A percentile compares a stretch with the other conserved stretches of the same genome.
phyloP scores from a whole-genome alignment of 2,888 invertebrate species.

The Acronicta alni region DNA sequence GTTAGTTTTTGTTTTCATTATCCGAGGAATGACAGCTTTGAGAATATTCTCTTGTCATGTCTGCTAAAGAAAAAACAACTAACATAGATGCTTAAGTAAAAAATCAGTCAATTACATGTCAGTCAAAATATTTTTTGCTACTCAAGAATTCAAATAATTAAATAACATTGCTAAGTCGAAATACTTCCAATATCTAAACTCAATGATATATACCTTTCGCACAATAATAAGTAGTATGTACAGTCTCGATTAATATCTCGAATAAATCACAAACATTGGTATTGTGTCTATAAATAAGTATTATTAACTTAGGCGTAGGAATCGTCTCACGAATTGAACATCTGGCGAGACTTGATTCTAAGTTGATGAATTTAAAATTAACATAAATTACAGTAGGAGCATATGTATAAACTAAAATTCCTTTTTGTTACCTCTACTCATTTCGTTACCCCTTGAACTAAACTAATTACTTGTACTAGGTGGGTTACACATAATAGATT shows the following conservation, averaged over 20 bases:
- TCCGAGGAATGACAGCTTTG: neutral
- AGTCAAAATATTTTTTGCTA: constrained; percentile 29
- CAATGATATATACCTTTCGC: constrained; percentile 34
- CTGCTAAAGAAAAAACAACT: constrained; percentile 36
- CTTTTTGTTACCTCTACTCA: no score
- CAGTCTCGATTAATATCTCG: constrained; percentile 67
- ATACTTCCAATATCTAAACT: constrained; percentile 39
- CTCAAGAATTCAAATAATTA: constrained; percentile 27
- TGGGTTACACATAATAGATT: constrained; percentile 8
- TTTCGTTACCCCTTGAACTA: neutral
- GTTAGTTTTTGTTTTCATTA: no score
- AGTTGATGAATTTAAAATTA: neutral
- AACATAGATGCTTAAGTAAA: constrained; percentile 33
- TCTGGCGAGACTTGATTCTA: neutral
- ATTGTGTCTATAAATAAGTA: constrained; percentile 43
- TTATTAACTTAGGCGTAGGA: constrained; percentile 25
- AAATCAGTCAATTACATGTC: constrained; percentile 49
- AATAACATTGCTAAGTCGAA: constrained; percentile 33
- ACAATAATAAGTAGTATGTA: constrained; percentile 65
- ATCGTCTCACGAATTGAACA: constrained; percentile 18
- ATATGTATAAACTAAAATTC: neutral
- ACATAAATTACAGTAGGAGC: neutral
- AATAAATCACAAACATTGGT: constrained; percentile 56
- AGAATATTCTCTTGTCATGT: constrained; percentile 24
- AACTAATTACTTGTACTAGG: constrained; percentile 16